phyloP scores from a whole-genome alignment of 1,140 invertebrate genomes.

The Dysdera silvatica region DNA sequence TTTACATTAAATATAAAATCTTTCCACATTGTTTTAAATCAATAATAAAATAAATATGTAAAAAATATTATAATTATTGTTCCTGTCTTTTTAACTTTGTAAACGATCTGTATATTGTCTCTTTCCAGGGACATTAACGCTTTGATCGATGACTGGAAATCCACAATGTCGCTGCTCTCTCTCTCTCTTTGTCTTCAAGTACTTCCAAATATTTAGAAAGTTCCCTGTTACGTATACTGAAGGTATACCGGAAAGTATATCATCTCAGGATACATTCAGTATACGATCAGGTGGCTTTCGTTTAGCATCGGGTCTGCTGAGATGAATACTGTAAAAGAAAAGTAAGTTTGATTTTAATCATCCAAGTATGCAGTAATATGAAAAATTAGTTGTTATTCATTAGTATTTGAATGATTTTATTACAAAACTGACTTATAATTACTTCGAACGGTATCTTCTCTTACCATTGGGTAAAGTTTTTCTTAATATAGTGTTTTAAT shows the following conservation, averaged over 20 bases:
- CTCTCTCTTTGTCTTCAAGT: background rate
- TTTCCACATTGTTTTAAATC: background rate
- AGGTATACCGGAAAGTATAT: slow-evolving; percentile 95
- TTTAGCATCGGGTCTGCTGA: background rate
- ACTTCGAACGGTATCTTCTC: too few species aligned
- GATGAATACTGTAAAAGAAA: too few species aligned
- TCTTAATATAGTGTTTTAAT: too few species aligned
- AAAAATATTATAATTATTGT: background rate
- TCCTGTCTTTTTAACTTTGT: background rate
- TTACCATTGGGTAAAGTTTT: too few species aligned
- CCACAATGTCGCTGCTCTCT: too few species aligned
- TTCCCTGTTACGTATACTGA: slow-evolving; percentile 96
- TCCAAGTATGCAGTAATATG: too few species aligned
- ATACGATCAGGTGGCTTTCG: slow-evolving; percentile 76
- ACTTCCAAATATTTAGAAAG: background rate
- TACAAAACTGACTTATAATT: too few species aligned
- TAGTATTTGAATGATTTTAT: too few species aligned
- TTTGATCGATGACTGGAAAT: too few species aligned
- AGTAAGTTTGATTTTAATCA: too few species aligned
- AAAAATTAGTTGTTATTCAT: too few species aligned
- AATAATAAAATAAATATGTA: background rate
- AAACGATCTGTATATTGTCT: background rate
- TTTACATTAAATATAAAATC: background rate
- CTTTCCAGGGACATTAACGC: too few species aligned
- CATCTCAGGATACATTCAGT: slow-evolving; percentile 98